These are phyloP conservation scores for Nannobrachium achirus DNA, from an alignment of 2,113 vertebrate species.

Conservation along the genomic window DNA sequence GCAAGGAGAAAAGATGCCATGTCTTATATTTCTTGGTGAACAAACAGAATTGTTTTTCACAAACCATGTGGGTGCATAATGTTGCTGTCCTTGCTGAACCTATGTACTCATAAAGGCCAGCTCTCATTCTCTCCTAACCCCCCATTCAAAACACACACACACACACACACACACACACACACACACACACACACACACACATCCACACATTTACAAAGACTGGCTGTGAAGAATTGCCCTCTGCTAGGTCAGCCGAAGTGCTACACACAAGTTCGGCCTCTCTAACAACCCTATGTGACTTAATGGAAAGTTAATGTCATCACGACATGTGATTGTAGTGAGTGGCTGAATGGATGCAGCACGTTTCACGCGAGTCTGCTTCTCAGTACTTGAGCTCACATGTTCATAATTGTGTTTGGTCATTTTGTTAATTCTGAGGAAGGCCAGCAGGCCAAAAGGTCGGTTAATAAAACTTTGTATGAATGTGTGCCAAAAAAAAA, in stretches of 20 bases:
- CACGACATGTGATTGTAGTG: slow-evolving; percentile 54
- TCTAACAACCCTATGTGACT: background rate
- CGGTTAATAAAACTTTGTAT: too few relatives aligned
- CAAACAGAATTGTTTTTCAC: slow-evolving; percentile 42
- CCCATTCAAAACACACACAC: background rate
- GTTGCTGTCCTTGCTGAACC: slow-evolving; percentile 15
- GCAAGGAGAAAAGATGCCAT: background rate
- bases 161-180: too few relatives aligned
- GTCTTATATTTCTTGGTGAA: slow-evolving; percentile 34
- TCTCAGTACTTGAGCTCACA: slow-evolving; percentile 47
- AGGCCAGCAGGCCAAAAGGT: too few relatives aligned
- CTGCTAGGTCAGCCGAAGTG: too few relatives aligned
- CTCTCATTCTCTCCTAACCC: background rate
- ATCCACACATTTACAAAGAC: too few relatives aligned
- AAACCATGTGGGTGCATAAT: slow-evolving; percentile 57
- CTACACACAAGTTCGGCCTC: background rate
- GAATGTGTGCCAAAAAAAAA: too few relatives aligned
- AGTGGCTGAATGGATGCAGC: slow-evolving; percentile 33
- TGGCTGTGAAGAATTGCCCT: too few relatives aligned
- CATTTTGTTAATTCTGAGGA: too few relatives aligned
- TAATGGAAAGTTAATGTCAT: background rate
- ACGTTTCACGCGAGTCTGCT: slow-evolving; percentile 24
- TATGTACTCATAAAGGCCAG: background rate
- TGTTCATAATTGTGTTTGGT: slow-evolving; percentile 52
- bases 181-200: too few relatives aligned